Base-by-base conservation (phyloP, 1,140 invertebrate species). In the Pachyrhynchus sulphureomaculatus region DNA sequence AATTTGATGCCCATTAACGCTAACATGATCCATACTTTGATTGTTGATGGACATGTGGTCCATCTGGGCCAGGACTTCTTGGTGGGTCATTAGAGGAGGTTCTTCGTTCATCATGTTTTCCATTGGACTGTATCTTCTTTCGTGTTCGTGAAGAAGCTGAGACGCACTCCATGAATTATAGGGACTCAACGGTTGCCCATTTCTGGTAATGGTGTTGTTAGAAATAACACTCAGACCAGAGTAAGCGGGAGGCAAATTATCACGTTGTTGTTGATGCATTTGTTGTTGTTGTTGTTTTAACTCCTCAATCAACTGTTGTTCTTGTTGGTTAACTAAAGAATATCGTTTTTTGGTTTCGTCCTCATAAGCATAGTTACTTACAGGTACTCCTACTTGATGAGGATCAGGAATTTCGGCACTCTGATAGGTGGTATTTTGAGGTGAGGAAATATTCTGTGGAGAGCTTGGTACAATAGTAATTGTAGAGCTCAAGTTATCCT, bases 91-190 rank as follows among this genome's bases (percentile, higher is more conserved):
- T 41, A 70, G 41, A 37, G 70, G 66, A 26, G 71, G 66, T 20
- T 71, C 67, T n/a, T 67, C 63, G 4, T 62, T 68, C 58, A 78
- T 61, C 51, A 78, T 61, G 54, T 72, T 66, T 4, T 73, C 74
- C 65, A 76, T 64, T 0, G 82, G 81, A 63, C 80, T 82, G 33
- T 78, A 78, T 29, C 82, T 73, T 21, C 80, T 75, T 68, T 85
- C 83, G 60, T 85, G 83, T 68, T 84, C 83, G 64, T 82, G 80
- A 2, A 85, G 70, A 6, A 85, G 69, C 69, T 84, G 81, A 8
- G 79, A 82, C 3, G 83, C 83, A 21, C 80, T 81, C 83, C 83
- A 84, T 0, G 79, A 81, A 57, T 83, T 81, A 63, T 79, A 81
- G 3, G 81, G 81, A 56, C 78, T 82, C 13, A 82, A 70, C 9